A percentile compares a stretch with the other conserved stretches of the same genome.
These are phyloP conservation scores for Nannospalax galili DNA, from an alignment of 2,113 vertebrate genomes.

Conservation along the genomic window DNA sequence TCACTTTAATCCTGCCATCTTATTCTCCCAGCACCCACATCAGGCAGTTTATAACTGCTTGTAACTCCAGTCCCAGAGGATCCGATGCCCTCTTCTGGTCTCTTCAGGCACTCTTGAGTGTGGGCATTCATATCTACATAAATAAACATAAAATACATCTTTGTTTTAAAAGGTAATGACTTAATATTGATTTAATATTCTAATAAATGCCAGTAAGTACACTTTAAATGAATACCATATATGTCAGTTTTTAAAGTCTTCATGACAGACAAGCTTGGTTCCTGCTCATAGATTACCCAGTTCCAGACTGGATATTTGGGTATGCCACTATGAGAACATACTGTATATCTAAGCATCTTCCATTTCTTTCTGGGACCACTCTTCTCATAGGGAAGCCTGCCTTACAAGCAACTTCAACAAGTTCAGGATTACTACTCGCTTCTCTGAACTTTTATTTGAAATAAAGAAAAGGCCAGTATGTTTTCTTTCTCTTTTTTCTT, in stretches of 20 bases:
- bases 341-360: neutral
- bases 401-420: slow-evolving; percentile 29
- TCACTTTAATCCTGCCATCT: too few relatives aligned
- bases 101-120: neutral
- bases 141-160: neutral
- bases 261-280: slow-evolving; percentile 21
- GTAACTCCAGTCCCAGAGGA: neutral
- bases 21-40: neutral
- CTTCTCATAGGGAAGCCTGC: neutral
- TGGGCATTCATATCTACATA: neutral
- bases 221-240: neutral
- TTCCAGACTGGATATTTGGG: neutral
- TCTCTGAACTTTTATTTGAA: slow-evolving; percentile 55
- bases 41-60: neutral
- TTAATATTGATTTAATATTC: slow-evolving; percentile 26
- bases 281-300: slow-evolving; percentile 7
- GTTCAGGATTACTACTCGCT: slow-evolving; percentile 13
- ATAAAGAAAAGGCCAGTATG: slow-evolving; percentile 2
- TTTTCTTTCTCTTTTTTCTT: too few relatives aligned
- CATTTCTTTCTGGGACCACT: neutral
- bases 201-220: neutral
- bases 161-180: neutral
- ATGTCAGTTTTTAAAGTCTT: slow-evolving; percentile 5
- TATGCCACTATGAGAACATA: neutral
- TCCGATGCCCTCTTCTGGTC: too few relatives aligned